Base-by-base conservation (phyloP, 2,797 vertebrate genomes). In the Megalops cyprinoides region DNA sequence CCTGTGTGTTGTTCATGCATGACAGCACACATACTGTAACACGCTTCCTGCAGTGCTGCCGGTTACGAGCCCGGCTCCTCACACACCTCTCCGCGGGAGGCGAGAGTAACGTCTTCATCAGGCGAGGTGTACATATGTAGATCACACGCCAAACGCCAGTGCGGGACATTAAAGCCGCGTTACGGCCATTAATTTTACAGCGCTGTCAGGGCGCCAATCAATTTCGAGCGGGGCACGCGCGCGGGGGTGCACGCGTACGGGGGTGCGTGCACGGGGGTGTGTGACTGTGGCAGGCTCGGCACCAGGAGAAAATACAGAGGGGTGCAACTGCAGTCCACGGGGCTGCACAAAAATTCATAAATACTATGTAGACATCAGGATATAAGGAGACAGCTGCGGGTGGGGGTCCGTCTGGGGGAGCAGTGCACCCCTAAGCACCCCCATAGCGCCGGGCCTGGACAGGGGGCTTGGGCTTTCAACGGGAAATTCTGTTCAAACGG, bases 191-290 rank as follows among this genome's bases (percentile, higher is more conserved):
- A 87, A 86, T 88, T 88, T 85, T 77, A 86, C 62, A 76, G 88
- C 85, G 84, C 79, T 82, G 85, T 86, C 67, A 53, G 86, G 86
- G 79, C 81, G 87, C 81, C 84, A 88, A 88, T 91, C 88, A 89
- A 18, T 89, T 88, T 87, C 86, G 86, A 86, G 88, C 84, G 81
- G 81, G 85, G 83, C 78, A 84, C 83, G 23, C 34, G 6, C 15
- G 23, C n/a, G 12, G 62, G 34, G 62, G 12, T 39, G 62, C 34
- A 18, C 18, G n/a, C n/a, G n/a, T n/a, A n/a, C n/a, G n/a, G n/a
- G n/a, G n/a, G n/a, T n/a, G n/a, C n/a, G n/a, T n/a, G n/a, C n/a
- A n/a, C n/a, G n/a, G n/a, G n/a, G n/a, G n/a, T n/a, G n/a, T n/a
- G n/a, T n/a, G n/a, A n/a, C n/a, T n/a, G n/a, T n/a, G n/a, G n/a